Conservation (phyloP, 2,113 vertebrate species). For the Crotalus horridus region DNA sequence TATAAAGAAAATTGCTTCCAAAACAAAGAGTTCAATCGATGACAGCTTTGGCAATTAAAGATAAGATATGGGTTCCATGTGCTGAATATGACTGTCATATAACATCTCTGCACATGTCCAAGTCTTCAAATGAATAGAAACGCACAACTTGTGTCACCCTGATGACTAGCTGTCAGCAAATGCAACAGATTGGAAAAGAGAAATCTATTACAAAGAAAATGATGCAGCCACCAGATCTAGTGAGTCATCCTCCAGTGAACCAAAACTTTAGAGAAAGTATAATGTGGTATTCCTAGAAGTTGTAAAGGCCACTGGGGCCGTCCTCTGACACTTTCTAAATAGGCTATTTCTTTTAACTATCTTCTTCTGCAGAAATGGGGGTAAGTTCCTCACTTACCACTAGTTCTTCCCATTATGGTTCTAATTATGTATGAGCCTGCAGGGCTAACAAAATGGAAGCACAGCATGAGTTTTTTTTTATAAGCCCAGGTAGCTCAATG, state of each 20-base stretch:
- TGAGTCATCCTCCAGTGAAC: slow-evolving; percentile 29
- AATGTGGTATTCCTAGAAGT: slow-evolving; percentile 42
- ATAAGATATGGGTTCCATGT: not conserved
- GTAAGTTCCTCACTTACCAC: not conserved
- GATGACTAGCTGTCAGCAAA: slow-evolving; percentile 23
- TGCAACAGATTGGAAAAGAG: slow-evolving; percentile 23
- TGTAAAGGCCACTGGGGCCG: slow-evolving; percentile 9
- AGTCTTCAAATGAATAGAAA: not conserved
- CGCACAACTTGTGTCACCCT: slow-evolving; percentile 13
- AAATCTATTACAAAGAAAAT: slow-evolving; percentile 30
- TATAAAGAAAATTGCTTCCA: not conserved
- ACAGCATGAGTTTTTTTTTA: slow-evolving; percentile 17
- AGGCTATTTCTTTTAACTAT: not conserved
- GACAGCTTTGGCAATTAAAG: not conserved
- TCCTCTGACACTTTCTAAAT: slow-evolving; percentile 23
- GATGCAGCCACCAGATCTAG: slow-evolving; percentile 19
- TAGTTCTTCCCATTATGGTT: slow-evolving; percentile 8
- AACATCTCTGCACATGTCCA: not conserved
- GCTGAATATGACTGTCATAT: not conserved
- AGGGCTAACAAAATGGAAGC: slow-evolving; percentile 19
- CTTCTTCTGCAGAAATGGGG: slow-evolving; percentile 28
- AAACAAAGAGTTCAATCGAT: not conserved
- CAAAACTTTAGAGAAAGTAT: slow-evolving; percentile 22
- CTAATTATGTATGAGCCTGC: slow-evolving; percentile 1
- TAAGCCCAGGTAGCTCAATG: slow-evolving; percentile 7